These are phyloP conservation scores for Cerceris ruficornis DNA, from an alignment of 2,888 invertebrate species.

Conservation along the genomic window DNA sequence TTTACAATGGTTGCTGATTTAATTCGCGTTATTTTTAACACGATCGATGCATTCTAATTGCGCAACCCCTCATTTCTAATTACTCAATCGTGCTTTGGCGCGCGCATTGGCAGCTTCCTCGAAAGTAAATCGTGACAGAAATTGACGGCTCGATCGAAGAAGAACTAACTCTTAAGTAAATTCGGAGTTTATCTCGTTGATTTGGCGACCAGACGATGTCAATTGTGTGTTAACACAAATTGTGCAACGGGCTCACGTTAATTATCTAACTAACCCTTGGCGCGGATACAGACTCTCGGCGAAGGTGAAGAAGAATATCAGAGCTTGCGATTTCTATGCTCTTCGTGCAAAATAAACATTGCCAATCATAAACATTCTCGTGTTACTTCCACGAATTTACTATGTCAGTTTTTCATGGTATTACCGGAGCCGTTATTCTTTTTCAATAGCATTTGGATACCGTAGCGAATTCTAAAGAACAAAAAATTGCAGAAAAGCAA, in stretches of 20 bases:
- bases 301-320: constrained; percentile 21
- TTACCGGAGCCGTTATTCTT: too few relatives aligned
- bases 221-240: constrained; percentile 30
- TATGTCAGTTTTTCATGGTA: too few relatives aligned
- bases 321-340: constrained; percentile 26
- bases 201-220: constrained; percentile 6
- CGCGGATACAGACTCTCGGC: constrained; percentile 15
- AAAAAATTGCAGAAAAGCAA: too few relatives aligned
- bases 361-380: too few relatives aligned
- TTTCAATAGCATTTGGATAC: too few relatives aligned
- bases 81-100: constrained; percentile 51
- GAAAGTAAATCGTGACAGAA: constrained; percentile 18
- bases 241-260: constrained; percentile 28
- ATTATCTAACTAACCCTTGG: constrained; percentile 43
- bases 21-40: constrained; percentile 41
- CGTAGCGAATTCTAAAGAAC: too few relatives aligned
- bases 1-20: constrained; percentile 11
- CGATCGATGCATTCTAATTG: constrained; percentile 46
- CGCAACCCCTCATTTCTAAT: constrained; percentile 43
- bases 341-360: not conserved
- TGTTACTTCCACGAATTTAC: too few relatives aligned
- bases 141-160: constrained; percentile 3
- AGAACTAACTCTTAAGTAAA: not conserved
- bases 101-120: constrained; percentile 25
- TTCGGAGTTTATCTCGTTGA: not conserved